Evolutionary conservation across 2,113 vertebrate genomes (phyloP), one percentile per base, ranked within the genome.

Genomic region (Ifrita kowaldi): DNA sequence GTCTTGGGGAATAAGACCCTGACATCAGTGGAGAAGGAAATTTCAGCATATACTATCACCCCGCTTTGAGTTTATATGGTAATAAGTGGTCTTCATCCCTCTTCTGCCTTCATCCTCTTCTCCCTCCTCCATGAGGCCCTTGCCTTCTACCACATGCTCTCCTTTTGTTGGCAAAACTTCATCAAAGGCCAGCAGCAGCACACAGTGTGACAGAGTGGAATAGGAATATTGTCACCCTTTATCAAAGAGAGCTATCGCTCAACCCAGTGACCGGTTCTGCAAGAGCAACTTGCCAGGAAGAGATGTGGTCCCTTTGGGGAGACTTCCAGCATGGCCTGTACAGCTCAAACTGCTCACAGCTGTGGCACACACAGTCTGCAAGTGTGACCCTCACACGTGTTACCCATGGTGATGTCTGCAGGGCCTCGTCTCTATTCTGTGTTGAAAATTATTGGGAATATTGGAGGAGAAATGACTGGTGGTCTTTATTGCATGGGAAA

Each of bases 331-430:
- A 11, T 13, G 16, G 20, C 10, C 11, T 35, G 12, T 26, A 12
- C 27, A 47, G 20, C n/a, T 88, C 16, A 81, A 49, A 30, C 32
- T 22, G 7, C 12, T 16, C 49, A 39, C 23, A 49, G 5, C 9
- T 76, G 7, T 17, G 32, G 17, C 47, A 37, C 27, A 18, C 20
- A 20, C 10, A 16, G 21, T 33, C 26, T 80, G 33, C 22, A 53
- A 35, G 13, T 23, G 10, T 35, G 44, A 53, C 27, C 28, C n/a
- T 73, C 22, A 33, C 22, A 33, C 0, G 0, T 47, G 32, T 73
- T 47, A 56, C 20, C 11, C 57, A 6, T 18, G 50, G 11, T 28
- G 59, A 39, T 24, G 12, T 30, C 41, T 87, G 22, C 62, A 86
- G 39, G 32, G 11, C 30, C 35, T 75, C 41, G 12, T 41, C 50